These are phyloP conservation scores for Brachionus sp. DNA, from an alignment of 1,140 invertebrate genomes.

Conservation along the genomic window DNA sequence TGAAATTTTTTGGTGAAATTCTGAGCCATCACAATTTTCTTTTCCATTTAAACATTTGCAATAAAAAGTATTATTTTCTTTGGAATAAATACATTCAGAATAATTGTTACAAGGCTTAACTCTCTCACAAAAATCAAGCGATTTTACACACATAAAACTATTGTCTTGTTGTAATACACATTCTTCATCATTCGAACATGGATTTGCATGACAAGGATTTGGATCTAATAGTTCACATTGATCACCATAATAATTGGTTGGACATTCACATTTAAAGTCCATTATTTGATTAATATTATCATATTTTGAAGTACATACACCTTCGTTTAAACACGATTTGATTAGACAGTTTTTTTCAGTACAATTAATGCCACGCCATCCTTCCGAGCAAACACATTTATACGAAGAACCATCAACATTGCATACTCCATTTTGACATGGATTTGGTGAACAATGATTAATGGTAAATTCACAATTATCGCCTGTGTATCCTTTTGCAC, in stretches of 20 bases:
- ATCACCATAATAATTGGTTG: constrained; percentile 46
- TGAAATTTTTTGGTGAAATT: background rate
- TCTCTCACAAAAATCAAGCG: constrained; percentile 26
- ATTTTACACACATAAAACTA: constrained; percentile 14
- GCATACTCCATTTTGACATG: constrained; percentile 31
- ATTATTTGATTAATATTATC: constrained; percentile 16
- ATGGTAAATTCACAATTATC: constrained; percentile 10
- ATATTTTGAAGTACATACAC: constrained; percentile 24
- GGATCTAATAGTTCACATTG: constrained; percentile 47
- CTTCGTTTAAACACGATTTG: constrained; percentile 42
- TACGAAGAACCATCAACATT: background rate
- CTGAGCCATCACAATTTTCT: background rate
- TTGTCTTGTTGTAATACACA: constrained; percentile 22
- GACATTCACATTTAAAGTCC: constrained; percentile 44
- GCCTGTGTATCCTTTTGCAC: constrained; percentile 62
- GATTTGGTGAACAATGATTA: constrained; percentile 23
- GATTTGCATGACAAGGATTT: constrained; percentile 2
- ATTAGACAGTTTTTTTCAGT: constrained; percentile 36
- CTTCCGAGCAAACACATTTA: constrained; percentile 38
- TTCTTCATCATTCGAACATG: constrained; percentile 2
- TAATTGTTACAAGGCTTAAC: constrained; percentile 40
- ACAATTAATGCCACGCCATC: constrained; percentile 44
- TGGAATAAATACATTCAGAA: constrained; percentile 22
- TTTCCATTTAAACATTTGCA: constrained; percentile 39
- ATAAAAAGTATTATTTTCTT: constrained; percentile 34